Evolutionary conservation across 2,797 vertebrate species (phyloP), one percentile per base, ranked within the genome.

Genomic region (Leuciscus waleckii): DNA sequence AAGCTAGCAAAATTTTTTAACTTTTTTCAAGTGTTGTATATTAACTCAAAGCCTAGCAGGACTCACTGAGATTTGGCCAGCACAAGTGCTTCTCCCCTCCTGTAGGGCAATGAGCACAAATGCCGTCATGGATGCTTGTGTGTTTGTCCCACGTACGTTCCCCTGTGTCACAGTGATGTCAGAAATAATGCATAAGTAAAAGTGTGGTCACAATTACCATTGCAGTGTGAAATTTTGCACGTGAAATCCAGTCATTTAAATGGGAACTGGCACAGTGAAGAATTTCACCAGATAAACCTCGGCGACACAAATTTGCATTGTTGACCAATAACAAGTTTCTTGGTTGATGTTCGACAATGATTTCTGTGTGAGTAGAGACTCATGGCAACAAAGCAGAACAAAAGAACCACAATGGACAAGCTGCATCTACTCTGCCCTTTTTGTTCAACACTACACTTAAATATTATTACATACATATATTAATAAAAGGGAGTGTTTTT

Each of bases 51-150:
- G 17, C 5, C 43, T 43, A n/a, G 29, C 16, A 51, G 6, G 29
- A 94, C 96, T 96, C 90, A 99, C 97, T 0, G 89, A 92, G 74
- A 97, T 54, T 0, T 82, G 90, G 0, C 8, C 19, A 0, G n/a
- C 49, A 65, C 98, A 98, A 51, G 93, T 37, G 0, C 82, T 5
- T 0, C 37, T 87, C 2, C 95, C 87, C 84, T 97, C 97, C 85
- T 95, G 88, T 90, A 99, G 89, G 0, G 97, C 94, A 0, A 97
- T 91, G 51, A 98, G 92, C 26, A 95, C 92, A 4, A 98, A 98
- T 46, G 97, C 96, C 0, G 97, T 98, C 89, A 98, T 94, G 0
- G 97, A 95, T 6, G 91, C 92, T 0, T 97, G 95, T 0, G 95
- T 89, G n/a, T 95, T 92, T 0, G 87, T 11, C 0, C 94, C 89